phyloP scores from a whole-genome alignment of 2,113 vertebrate species.

The Gobiocypris rarus region DNA sequence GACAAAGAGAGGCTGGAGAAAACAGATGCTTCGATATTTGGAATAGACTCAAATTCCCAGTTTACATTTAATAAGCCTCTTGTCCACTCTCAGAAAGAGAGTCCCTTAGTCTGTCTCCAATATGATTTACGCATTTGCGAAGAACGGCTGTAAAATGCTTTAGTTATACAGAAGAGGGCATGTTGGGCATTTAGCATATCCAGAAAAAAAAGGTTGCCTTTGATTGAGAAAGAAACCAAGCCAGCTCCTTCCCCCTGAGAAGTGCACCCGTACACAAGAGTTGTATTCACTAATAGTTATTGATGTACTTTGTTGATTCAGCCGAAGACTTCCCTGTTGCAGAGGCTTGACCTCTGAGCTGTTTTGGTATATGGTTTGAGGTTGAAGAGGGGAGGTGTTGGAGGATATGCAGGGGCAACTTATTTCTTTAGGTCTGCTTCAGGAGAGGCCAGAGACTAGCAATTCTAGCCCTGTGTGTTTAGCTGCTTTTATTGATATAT shows the following conservation, averaged over 20 bases:
- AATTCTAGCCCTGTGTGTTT: conserved; percentile 42
- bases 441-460: conserved; percentile 47
- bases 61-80: neutral
- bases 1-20: neutral
- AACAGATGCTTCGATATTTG: neutral
- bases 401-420: conserved; percentile 66
- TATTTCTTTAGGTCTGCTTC: conserved; percentile 61
- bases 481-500: conserved; percentile 64
- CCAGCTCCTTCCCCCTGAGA: conserved; percentile 64
- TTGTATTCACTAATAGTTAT: conserved; percentile 77
- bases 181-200: conserved; percentile 30
- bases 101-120: neutral
- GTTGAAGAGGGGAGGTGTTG: conserved; percentile 61
- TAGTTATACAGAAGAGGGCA: conserved; percentile 35
- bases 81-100: neutral
- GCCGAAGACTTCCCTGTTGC: conserved; percentile 61
- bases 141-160: conserved; percentile 8
- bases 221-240: conserved; percentile 66
- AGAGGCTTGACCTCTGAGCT: conserved; percentile 71
- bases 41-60: neutral
- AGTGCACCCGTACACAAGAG: conserved; percentile 70
- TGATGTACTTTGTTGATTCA: conserved; percentile 76
- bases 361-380: conserved; percentile 74
- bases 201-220: conserved; percentile 69
- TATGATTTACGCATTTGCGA: neutral